A percentile compares a stretch with the other conserved stretches of the same genome.
These are phyloP conservation scores for Urechis unicinctus DNA, from an alignment of 2,888 invertebrate species.

Conservation along the genomic window DNA sequence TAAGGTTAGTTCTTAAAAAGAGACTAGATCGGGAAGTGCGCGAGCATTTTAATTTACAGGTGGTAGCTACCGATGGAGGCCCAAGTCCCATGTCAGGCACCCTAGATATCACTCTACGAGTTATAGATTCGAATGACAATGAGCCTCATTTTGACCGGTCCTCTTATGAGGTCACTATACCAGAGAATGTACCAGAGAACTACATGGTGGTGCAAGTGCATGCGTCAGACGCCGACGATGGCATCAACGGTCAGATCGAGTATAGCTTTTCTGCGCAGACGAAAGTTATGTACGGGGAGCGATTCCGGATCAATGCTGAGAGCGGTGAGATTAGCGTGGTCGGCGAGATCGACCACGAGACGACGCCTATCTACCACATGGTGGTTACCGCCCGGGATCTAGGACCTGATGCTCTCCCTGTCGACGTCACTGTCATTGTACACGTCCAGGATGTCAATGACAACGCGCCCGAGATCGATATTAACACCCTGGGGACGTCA, in stretches of 20 bases:
- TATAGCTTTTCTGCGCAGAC: conserved; percentile 15
- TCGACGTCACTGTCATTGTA: conserved; percentile 15
- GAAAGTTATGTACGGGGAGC: conserved; percentile 13
- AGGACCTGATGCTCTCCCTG: conserved; percentile 17
- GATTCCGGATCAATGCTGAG: conserved; percentile 14
- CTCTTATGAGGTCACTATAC: conserved; percentile 10
- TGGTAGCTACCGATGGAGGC: conserved; percentile 82
- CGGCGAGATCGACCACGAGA: conserved; percentile 19
- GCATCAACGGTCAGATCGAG: conserved; percentile 11
- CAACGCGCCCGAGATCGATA: conserved; percentile 15
- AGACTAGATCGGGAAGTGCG: conserved; percentile 18
- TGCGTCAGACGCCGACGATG: conserved; percentile 16
- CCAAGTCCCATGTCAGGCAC: conserved; percentile 51
- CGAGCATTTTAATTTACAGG: conserved; percentile 63
- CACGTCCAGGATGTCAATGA: conserved; percentile 17
- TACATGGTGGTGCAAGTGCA: conserved; percentile 10
- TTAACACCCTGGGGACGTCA: conserved; percentile 17
- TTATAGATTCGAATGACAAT: conserved; percentile 20
- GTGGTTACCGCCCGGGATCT: conserved; percentile 16
- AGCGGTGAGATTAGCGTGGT: conserved; percentile 18
- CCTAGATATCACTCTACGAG: conserved; percentile 12
- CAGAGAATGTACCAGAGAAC: conserved; percentile 6
- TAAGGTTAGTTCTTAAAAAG: conserved; percentile 10
- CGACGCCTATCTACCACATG: conserved; percentile 13
- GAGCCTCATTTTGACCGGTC: conserved; percentile 13